Conservation (phyloP, 1,140 invertebrate species). For the Plectrocnemia conspersa region DNA sequence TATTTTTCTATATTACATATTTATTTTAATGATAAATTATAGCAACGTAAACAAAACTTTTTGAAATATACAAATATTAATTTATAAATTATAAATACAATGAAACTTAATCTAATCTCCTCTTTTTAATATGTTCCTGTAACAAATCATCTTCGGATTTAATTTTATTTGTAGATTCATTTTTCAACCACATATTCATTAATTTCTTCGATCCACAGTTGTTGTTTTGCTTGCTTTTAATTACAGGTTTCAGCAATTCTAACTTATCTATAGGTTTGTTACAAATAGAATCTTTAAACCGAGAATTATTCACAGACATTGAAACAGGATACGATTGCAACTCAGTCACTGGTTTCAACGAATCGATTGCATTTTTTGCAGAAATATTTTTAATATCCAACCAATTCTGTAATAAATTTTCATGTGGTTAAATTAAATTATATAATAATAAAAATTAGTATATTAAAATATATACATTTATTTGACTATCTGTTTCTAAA, state of each 20-base stretch:
- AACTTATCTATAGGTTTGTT: slow-evolving; percentile 50
- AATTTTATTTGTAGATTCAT: slow-evolving; percentile 9
- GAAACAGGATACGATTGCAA: slow-evolving; percentile 68
- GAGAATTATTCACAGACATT: slow-evolving; percentile 66
- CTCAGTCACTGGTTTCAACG: slow-evolving; percentile 50
- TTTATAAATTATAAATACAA: too few relatives aligned
- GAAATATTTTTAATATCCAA: slow-evolving; percentile 59
- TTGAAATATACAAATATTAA: too few relatives aligned
- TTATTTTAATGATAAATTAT: too few relatives aligned
- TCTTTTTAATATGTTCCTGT: too few relatives aligned
- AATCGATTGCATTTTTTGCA: slow-evolving; percentile 51
- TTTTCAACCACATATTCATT: slow-evolving; percentile 41
- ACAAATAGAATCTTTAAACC: slow-evolving; percentile 65
- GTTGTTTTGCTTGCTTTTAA: slow-evolving; percentile 4
- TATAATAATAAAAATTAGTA: not conserved
- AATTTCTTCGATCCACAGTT: slow-evolving; percentile 38
- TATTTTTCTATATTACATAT: too few relatives aligned
- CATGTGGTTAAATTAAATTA: not conserved
- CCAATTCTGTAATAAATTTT: slow-evolving; percentile 56
- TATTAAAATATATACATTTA: not conserved
- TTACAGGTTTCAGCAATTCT: not conserved
- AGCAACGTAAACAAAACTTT: too few relatives aligned
- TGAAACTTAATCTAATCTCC: too few relatives aligned
- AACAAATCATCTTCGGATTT: too few relatives aligned
- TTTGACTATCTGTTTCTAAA: slow-evolving; percentile 61